Conservation (phyloP, 30 jellyfish, hydroid and myxozoan species). For the Rhopilema esculentum region DNA sequence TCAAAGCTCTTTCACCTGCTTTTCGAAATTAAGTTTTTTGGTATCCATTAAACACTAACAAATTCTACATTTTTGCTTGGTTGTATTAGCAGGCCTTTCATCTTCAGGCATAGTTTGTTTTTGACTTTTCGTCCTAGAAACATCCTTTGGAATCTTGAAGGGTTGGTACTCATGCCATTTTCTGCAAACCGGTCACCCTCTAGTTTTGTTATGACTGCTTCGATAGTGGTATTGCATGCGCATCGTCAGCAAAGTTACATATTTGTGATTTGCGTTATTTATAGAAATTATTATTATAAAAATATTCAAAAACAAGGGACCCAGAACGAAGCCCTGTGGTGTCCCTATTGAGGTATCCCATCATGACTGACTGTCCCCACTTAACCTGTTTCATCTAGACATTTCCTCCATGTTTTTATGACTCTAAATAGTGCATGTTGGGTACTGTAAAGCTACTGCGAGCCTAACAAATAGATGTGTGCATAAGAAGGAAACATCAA, state of each 20-base stretch:
- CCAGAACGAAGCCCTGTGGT: slow-evolving; percentile 60
- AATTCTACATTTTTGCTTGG: slow-evolving; percentile 13
- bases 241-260: slow-evolving; percentile 40
- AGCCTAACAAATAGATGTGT: too few relatives aligned
- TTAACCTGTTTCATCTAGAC: too few relatives aligned
- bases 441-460: too few relatives aligned
- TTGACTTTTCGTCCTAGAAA: slow-evolving; percentile 5
- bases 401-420: too few relatives aligned
- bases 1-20: not conserved
- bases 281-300: slow-evolving; percentile 23
- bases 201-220: slow-evolving; percentile 15
- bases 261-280: slow-evolving; percentile 16
- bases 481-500: too few relatives aligned
- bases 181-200: slow-evolving; percentile 16
- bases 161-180: slow-evolving; percentile 34
- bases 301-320: slow-evolving; percentile 36
- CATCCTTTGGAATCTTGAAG: slow-evolving; percentile 24
- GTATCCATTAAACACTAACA: not conserved
- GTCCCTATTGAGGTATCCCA: slow-evolving; percentile 24
- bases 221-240: slow-evolving; percentile 24
- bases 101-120: not conserved
- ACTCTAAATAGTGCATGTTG: too few relatives aligned
- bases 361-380: too few relatives aligned
- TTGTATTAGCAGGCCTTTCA: not conserved
- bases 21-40: not conserved